Percentiles rank a stretch among this genome's conserved stretches.
Evolutionary conservation across 2,888 invertebrate species (phyloP).

Genomic region (Xestia sexstrigata): DNA sequence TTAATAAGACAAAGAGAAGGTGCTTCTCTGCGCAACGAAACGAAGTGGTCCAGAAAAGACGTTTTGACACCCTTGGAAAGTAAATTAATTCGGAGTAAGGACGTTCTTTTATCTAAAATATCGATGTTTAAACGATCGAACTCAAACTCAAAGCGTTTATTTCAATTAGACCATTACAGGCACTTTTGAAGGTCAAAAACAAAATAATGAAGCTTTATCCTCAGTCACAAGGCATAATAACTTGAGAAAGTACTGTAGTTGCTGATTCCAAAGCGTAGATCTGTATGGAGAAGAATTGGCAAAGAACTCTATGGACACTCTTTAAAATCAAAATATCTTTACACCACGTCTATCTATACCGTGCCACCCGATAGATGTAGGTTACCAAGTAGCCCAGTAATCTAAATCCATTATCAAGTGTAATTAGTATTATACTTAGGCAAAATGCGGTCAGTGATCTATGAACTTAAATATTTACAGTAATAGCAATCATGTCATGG

Average conservation of each 20-base stretch:
- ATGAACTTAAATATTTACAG: background rate
- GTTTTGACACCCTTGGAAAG: slow-evolving; percentile 33
- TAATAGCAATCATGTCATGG: background rate
- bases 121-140: slow-evolving; percentile 22
- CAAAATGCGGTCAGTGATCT: background rate
- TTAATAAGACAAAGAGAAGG: slow-evolving; percentile 25
- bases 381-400: background rate
- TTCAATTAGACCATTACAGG: too few species aligned
- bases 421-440: too few species aligned
- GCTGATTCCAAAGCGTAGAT: too few species aligned
- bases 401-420: slow-evolving; percentile 13
- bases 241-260: too few species aligned
- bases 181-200: too few species aligned
- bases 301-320: too few species aligned
- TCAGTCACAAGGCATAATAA: too few species aligned
- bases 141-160: too few species aligned
- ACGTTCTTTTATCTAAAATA: background rate
- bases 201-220: too few species aligned
- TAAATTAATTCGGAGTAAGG: slow-evolving; percentile 38
- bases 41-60: slow-evolving; percentile 36
- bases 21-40: slow-evolving; percentile 5
- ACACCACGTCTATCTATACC: background rate
- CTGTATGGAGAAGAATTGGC: too few species aligned
- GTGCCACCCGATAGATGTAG: background rate
- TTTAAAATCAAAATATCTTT: too few species aligned